phyloP scores from a whole-genome alignment of 2,113 vertebrate species.

The Platichthys stellatus region DNA sequence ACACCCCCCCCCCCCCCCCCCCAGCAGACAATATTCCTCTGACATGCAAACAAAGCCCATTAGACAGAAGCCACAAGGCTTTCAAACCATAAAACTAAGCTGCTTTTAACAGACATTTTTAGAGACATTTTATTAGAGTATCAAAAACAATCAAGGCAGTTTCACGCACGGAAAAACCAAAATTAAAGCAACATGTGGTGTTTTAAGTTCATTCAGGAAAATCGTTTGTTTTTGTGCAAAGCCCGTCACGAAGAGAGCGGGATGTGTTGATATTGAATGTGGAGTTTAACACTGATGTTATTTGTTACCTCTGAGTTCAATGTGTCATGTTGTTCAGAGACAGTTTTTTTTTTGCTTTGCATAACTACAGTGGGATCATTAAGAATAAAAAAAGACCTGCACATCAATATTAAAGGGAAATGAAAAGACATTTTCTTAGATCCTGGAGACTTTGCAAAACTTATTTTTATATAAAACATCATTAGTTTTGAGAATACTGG shows the following conservation, averaged over 20 bases:
- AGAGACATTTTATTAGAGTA: constrained; percentile 30
- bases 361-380: neutral
- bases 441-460: neutral
- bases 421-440: neutral
- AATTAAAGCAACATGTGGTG: constrained; percentile 48
- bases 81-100: constrained; percentile 54
- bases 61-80: constrained; percentile 20
- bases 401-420: too few relatives aligned
- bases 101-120: constrained; percentile 42
- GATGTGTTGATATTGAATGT: neutral
- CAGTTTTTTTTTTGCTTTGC: constrained; percentile 9
- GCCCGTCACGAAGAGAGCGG: neutral
- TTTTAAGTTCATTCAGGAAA: constrained; percentile 20
- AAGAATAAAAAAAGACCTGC: too few relatives aligned
- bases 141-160: constrained; percentile 45
- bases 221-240: constrained; percentile 9
- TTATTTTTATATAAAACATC: too few relatives aligned
- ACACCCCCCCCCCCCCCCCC: neutral
- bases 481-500: neutral
- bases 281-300: neutral
- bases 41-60: constrained; percentile 35
- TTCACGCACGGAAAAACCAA: constrained; percentile 39
- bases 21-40: constrained; percentile 16
- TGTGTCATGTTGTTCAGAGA: too few relatives aligned
- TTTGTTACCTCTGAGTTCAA: too few relatives aligned